phyloP scores from a whole-genome alignment of 2,888 invertebrate genomes.

The Conistra vaccinii region DNA sequence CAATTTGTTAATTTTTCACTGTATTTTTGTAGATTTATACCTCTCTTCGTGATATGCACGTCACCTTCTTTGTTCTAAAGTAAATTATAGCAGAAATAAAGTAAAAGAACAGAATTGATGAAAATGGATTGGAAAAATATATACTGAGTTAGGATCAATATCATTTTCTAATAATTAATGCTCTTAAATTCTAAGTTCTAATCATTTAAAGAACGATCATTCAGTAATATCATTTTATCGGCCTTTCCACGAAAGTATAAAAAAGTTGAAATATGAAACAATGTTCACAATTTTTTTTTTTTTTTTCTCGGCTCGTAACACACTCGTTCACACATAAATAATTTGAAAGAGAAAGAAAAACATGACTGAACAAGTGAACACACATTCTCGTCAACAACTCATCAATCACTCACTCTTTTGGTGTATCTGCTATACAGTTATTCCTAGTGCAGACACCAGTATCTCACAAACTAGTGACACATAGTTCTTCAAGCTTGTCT shows the following conservation, averaged over 20 bases:
- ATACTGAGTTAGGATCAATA: neutral
- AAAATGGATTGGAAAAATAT: neutral
- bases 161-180: neutral
- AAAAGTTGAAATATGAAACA: neutral
- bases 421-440: too few species aligned
- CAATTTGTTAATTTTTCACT: conserved; percentile 58
- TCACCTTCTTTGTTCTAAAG: conserved; percentile 64
- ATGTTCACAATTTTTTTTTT: too few species aligned
- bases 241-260: neutral
- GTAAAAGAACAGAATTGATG: neutral
- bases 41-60: conserved; percentile 58
- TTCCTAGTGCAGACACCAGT: too few species aligned
- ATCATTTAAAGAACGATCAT: neutral
- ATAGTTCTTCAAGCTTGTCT: too few species aligned
- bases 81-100: conserved; percentile 32
- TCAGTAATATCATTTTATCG: neutral
- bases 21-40: conserved; percentile 52
- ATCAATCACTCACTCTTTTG: too few species aligned
- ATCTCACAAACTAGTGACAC: too few species aligned
- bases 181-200: neutral
- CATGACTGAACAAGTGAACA: neutral
- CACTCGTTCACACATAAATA: neutral
- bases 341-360: neutral
- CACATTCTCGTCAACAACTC: neutral
- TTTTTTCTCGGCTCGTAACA: too few species aligned